These are phyloP conservation scores for Heliothis virescens DNA, from an alignment of 1,140 invertebrate species.

Conservation along the genomic window DNA sequence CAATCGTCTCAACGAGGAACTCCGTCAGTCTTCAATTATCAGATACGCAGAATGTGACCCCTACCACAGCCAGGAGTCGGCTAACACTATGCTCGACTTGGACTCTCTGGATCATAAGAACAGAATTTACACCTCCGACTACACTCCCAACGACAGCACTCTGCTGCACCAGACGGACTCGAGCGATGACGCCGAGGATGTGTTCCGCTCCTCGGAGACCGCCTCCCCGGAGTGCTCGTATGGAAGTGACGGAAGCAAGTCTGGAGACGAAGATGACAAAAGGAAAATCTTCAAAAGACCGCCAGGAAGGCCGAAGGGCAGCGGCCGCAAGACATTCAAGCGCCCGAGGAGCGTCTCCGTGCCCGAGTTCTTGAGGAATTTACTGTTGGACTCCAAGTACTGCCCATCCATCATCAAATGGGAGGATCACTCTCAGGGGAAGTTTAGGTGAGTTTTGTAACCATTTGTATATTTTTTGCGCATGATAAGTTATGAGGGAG, in stretches of 20 bases:
- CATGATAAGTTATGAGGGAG: slow-evolving; percentile 18
- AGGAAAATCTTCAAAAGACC: slow-evolving; percentile 78
- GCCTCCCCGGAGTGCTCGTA: slow-evolving; percentile 75
- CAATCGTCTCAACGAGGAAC: slow-evolving; percentile 71
- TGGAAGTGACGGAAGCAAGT: slow-evolving; percentile 78
- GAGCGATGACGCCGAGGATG: slow-evolving; percentile 77
- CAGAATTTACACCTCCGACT: slow-evolving; percentile 66
- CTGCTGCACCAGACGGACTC: slow-evolving; percentile 68
- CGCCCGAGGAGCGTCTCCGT: slow-evolving; percentile 89
- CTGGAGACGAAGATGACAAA: slow-evolving; percentile 78
- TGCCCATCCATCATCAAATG: slow-evolving; percentile 94
- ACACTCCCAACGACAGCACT: slow-evolving; percentile 68
- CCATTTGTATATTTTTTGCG: slow-evolving; percentile 14
- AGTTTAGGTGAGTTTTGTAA: slow-evolving; percentile 88
- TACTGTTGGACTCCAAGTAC: slow-evolving; percentile 91
- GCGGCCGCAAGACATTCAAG: slow-evolving; percentile 87
- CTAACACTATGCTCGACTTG: slow-evolving; percentile 73
- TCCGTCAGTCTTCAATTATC: slow-evolving; percentile 71
- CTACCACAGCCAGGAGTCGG: slow-evolving; percentile 68
- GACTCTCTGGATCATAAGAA: slow-evolving; percentile 71
- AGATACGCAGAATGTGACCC: slow-evolving; percentile 69
- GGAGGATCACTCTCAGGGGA: slow-evolving; percentile 94
- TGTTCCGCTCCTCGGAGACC: slow-evolving; percentile 67
- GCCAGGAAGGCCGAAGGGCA: slow-evolving; percentile 81
- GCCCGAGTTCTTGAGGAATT: slow-evolving; percentile 93